phyloP scores from a whole-genome alignment of 1,140 invertebrate genomes.

The Neodiprion lecontei region DNA sequence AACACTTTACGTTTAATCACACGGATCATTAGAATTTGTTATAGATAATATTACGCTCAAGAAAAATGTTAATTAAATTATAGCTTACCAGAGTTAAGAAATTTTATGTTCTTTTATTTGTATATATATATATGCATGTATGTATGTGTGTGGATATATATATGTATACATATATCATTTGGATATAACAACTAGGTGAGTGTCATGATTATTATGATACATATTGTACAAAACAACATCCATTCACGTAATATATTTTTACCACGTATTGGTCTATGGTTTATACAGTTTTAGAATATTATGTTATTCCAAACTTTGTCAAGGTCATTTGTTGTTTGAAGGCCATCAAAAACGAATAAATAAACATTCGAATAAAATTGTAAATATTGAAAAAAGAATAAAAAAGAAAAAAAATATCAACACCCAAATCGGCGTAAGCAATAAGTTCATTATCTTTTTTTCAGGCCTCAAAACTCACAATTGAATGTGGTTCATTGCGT shows the following conservation, averaged over 20 bases:
- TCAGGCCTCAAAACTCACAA: no score
- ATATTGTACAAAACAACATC: conserved; percentile 49
- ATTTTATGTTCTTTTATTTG: not conserved
- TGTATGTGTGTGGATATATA: not conserved
- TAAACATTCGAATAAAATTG: no score
- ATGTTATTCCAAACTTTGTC: no score
- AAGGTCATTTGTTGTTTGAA: no score
- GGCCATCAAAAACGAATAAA: no score
- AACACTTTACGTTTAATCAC: no score
- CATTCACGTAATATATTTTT: conserved; percentile 24
- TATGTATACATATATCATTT: conserved; percentile 25
- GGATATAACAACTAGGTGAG: conserved; percentile 33
- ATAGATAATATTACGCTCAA: not conserved
- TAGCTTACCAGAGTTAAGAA: not conserved
- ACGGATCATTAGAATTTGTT: not conserved
- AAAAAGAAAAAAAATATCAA: no score
- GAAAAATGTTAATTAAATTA: not conserved
- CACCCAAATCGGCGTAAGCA: no score
- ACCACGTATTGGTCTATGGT: not conserved
- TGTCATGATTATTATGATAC: conserved; percentile 42
- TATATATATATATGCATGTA: not conserved
- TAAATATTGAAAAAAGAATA: no score
- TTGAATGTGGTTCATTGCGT: no score
- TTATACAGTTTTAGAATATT: no score
- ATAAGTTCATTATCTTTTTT: no score